These are phyloP conservation scores for Chromis chromis DNA, from an alignment of 2,797 vertebrate genomes.

Conservation along the genomic window DNA sequence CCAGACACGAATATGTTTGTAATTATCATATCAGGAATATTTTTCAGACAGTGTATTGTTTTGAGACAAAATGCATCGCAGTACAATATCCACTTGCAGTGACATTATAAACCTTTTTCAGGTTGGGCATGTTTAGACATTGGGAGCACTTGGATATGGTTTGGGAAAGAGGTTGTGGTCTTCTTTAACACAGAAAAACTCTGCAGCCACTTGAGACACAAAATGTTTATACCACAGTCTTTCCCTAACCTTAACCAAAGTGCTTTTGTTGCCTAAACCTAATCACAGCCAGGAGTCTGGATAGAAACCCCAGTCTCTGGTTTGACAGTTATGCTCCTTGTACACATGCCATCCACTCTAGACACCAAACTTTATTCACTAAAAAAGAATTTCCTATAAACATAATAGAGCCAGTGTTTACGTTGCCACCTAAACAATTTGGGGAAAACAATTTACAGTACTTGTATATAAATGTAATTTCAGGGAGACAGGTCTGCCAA, in stretches of 20 bases:
- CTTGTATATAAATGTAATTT: background rate
- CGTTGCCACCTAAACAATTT: background rate
- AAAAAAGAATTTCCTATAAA: background rate
- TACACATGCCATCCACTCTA: background rate
- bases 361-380: background rate
- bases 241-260: background rate
- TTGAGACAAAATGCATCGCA: no score
- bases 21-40: no score
- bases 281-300: background rate
- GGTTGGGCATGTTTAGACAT: background rate
- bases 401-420: background rate
- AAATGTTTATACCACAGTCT: background rate
- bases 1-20: no score
- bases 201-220: background rate
- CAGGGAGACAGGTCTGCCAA: background rate
- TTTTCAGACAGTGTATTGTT: no score
- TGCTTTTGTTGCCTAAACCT: conserved; percentile 2
- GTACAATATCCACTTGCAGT: no score
- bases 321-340: conserved; percentile 3
- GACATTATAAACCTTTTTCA: background rate
- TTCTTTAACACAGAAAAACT: background rate
- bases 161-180: background rate
- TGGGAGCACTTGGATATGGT: background rate
- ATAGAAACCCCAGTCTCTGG: background rate
- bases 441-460: no score